Evolutionary conservation across 2,113 vertebrate species (phyloP).

Genomic region (Peromyscus polionotus): DNA sequence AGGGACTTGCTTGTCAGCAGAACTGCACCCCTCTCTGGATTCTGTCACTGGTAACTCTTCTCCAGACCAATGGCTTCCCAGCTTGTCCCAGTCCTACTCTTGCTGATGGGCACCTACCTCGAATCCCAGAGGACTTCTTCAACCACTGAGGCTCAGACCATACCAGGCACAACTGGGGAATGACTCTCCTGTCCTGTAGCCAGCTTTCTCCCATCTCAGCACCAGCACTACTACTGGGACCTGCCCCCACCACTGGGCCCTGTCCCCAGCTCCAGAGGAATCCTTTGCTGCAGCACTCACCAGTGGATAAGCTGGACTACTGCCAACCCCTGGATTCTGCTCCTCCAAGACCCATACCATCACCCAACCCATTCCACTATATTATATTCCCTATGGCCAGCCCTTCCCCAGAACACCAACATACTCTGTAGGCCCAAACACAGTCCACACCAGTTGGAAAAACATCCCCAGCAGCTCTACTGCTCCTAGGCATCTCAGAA

Average conservation of each 20-base stretch:
- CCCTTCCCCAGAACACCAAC: neutral
- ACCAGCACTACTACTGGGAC: neutral
- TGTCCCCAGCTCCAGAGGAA: no score
- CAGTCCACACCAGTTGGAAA: neutral
- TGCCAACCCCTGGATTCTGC: no score
- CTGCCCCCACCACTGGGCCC: no score
- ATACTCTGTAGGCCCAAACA: neutral
- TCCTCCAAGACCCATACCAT: neutral
- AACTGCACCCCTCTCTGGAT: neutral
- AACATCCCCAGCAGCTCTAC: neutral
- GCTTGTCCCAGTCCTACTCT: neutral
- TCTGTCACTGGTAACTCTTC: neutral
- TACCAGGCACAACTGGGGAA: neutral
- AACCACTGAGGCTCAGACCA: neutral
- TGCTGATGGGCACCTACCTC: rapidly evolving
- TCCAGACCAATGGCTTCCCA: neutral
- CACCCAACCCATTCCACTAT: no score
- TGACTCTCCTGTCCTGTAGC: neutral
- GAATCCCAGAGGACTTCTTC: neutral
- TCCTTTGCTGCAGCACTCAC: neutral
- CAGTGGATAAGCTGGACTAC: no score
- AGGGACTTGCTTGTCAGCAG: neutral
- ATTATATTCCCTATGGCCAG: neutral
- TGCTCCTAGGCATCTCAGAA: neutral
- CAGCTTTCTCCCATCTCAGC: neutral